Evolutionary conservation across 2,888 invertebrate genomes (phyloP), one percentile per base, ranked within the genome.

Genomic region (Diadromus collaris): DNA sequence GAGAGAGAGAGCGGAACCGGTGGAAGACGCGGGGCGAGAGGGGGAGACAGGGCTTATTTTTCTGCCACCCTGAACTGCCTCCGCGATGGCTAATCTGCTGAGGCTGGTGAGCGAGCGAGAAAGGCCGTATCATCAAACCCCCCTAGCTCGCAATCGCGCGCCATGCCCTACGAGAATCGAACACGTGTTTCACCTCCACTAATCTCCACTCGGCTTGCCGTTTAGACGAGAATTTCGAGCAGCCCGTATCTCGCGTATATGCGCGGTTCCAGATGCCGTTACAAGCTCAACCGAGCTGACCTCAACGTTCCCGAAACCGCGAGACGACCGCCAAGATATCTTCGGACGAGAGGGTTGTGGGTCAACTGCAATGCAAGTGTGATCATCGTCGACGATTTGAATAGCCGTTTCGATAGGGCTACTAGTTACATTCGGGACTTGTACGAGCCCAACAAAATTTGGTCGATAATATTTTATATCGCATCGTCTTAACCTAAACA

Each of bases 101-200:
- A 64, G 70, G 73, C 71, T 73, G 63, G 41, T 41, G 68, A 68
- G 74, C 29, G 51, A 75, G 68, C 29, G 74, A 75, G 74, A 68
- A 58, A 60, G 29, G 21, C 51, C 51, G 27, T 56, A 68, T 61
- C 68, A 51, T 38, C 54, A 76, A 77, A 71, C 78, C 82, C 78
- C 82, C 80, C 81, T 44, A 79, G 69, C 73, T 79, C 81, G 73
- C 73, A 67, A 73, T 73, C 77, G 72, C 78, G 79, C 80, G 76
- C 80, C 69, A 83, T 80, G 82, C 84, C 77, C 81, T 82, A 82
- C 75, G 84, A 84, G 79, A 85, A 84, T 87, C 85, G 89, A 90
- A 90, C 90, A 90, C 88, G 89, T 90, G 90, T 90, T 90, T 86
- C 89, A 86, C 86, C 89, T 87, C 89, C 86, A 86, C 89, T 88